Evolutionary conservation across 2,888 invertebrate species (phyloP).

Genomic region (Carcina quercana): DNA sequence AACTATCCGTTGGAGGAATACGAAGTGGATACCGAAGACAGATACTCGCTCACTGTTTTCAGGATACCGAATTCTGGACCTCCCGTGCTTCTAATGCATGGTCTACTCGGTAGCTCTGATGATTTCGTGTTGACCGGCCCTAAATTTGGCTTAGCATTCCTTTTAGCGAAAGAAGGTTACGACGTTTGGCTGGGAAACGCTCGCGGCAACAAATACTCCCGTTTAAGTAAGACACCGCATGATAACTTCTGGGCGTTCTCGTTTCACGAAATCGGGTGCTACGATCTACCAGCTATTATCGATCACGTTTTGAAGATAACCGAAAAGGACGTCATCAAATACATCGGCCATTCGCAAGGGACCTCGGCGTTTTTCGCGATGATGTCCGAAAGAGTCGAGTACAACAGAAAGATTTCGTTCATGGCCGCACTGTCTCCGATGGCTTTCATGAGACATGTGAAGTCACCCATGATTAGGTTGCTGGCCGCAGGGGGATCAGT

Average conservation of each 20-base stretch:
- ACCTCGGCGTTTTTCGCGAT: slow-evolving; percentile 75
- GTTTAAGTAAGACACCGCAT: slow-evolving; percentile 62
- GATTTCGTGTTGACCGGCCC: slow-evolving; percentile 47
- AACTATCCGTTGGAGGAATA: slow-evolving; percentile 37
- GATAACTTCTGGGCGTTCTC: slow-evolving; percentile 80
- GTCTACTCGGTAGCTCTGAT: slow-evolving; percentile 45
- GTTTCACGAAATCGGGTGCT: slow-evolving; percentile 86
- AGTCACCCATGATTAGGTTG: slow-evolving; percentile 41
- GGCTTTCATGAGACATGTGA: slow-evolving; percentile 58
- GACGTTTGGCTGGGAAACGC: slow-evolving; percentile 88
- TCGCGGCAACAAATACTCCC: slow-evolving; percentile 81
- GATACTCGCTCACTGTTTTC: slow-evolving; percentile 37
- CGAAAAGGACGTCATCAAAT: slow-evolving; percentile 69
- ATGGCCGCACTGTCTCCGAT: slow-evolving; percentile 76
- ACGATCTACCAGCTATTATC: slow-evolving; percentile 87
- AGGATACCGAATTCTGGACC: slow-evolving; percentile 42
- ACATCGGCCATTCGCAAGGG: slow-evolving; percentile 83
- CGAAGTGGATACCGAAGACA: slow-evolving; percentile 38
- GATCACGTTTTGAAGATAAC: slow-evolving; percentile 77
- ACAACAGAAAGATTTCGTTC: slow-evolving; percentile 68
- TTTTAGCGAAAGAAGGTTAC: slow-evolving; percentile 76
- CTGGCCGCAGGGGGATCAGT: slow-evolving; percentile 33
- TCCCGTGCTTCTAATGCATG: slow-evolving; percentile 50
- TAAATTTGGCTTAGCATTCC: slow-evolving; percentile 43
- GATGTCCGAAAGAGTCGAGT: slow-evolving; percentile 66